Base-by-base conservation (phyloP, 2,888 invertebrate genomes). In the Polymixis lichenea region DNA sequence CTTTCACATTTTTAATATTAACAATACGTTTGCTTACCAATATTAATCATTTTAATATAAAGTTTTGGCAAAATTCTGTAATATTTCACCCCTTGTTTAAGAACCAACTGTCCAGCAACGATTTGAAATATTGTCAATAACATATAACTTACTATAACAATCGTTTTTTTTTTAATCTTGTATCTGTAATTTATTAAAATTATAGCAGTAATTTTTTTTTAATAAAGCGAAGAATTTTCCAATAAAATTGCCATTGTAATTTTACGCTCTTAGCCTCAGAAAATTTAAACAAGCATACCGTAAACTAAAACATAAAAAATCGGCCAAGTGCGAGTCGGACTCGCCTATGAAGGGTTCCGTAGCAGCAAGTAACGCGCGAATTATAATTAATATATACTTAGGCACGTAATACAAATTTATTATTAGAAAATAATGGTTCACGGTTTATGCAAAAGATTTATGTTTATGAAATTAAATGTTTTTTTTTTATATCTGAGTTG, bases 51-150 rank as follows among this genome's bases (percentile, higher is more conserved):
- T 46, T 46, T 46, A 22, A 69, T 77, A 15, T 78, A 77, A 1
- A 78, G 51, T 43, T 55, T 61, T 9, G 56, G 43, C 32, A 77
- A 2, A 1, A 17, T 3, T 22, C 62, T 43, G 49, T 69, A 64
- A 2, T n/a, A 64, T 4, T 64, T 78, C 15, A 32, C 13, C 8
- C 70, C 69, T 22, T 64, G 78, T n/a, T 78, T 78, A 43, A 25
- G 28, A 55, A n/a, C 13, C 51, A 43, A 25, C 51, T 77, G 78
- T 25, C 56, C 78, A 51, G 55, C 78, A 17, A 53, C 19, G 3
- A 69, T 22, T 3, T 64, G 25, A 6, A 56, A 56, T 15, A n/a
- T 43, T 19, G 25, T 64, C 17, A 46, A 19, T 11, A 64, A 46
- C 3, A 64, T 3, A 11, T 64, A 64, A 19, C 60, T 19, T 60